phyloP scores from a whole-genome alignment of 2,797 vertebrate genomes.

The Pipistrellus kuhlii region DNA sequence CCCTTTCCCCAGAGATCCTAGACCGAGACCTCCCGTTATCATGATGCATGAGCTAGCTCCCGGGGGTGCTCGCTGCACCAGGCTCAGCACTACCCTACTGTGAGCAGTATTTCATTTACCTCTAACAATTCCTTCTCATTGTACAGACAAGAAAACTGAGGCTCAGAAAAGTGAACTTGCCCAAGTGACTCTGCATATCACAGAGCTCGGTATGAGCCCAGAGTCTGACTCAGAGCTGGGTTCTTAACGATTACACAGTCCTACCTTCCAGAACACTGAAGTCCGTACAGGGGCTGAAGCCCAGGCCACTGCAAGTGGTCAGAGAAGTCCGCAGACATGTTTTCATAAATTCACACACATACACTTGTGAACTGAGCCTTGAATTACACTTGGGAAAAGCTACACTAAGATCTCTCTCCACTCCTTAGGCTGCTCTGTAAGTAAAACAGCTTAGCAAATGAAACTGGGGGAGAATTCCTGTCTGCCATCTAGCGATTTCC shows the following conservation, averaged over 20 bases:
- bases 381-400: conserved; percentile 7
- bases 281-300: not conserved
- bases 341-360: not conserved
- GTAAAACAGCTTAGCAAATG: not conserved
- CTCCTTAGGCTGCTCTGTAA: not conserved
- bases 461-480: not conserved
- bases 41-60: not conserved
- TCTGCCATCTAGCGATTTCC: not conserved
- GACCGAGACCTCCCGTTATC: not conserved
- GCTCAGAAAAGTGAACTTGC: not conserved
- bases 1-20: not conserved
- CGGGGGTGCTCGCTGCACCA: not conserved
- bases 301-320: not conserved
- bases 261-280: not conserved
- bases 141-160: not conserved
- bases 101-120: not conserved
- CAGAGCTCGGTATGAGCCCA: not conserved
- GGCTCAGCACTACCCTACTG: not conserved
- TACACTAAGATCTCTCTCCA: not conserved
- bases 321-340: not conserved
- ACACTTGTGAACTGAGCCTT: not conserved
- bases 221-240: not conserved
- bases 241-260: not conserved
- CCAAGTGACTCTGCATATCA: not conserved
- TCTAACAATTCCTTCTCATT: not conserved